Base-by-base conservation (phyloP, 2,113 vertebrate genomes). In the Axis porcinus region DNA sequence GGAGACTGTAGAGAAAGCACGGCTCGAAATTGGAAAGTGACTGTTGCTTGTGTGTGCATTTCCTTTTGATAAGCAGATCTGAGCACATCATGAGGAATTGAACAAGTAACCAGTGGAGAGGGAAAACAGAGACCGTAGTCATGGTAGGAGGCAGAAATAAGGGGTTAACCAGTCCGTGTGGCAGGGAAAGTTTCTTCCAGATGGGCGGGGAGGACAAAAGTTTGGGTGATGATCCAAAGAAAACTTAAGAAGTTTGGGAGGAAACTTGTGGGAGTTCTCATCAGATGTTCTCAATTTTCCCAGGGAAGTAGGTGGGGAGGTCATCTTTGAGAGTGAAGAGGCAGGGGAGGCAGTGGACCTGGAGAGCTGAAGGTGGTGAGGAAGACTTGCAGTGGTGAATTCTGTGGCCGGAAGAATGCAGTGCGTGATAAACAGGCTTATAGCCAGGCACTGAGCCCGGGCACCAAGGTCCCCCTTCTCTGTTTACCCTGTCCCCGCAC, bases 211-310 rank as follows among this genome's bases (percentile, higher is more conserved):
- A 98, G 96, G 86, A 97, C 93, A 78, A 97, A 98, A 95, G 96
- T 97, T 96, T 97, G 96, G 91, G 96, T 96, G 96, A 96, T 86
- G 96, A 95, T 97, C 98, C 98, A 98, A 98, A 98, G 91, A 98
- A 98, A 98, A 98, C 97, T 97, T 76, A 79, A 93, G 82, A 96
- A 93, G 89, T 83, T 97, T 96, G 86, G 93, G 96, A 97, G 98
- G 97, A 98, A 98, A 98, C 92, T 98, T 97, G 97, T 98, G 98
- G 97, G 98, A 97, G 97, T 97, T 97, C 95, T 97, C 98, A 97
- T 98, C 97, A 97, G 97, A 97, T 98, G 98, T 96, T 98, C 97
- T 98, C 89, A 97, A 96, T 98, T 98, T 98, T 98, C 98, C 92
- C 96, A 97, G 95, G 97, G 95, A 98, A 97, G 97, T 97, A 97